Conservation (phyloP, 2,797 vertebrate genomes). For the Rhyacichthys aspro region DNA sequence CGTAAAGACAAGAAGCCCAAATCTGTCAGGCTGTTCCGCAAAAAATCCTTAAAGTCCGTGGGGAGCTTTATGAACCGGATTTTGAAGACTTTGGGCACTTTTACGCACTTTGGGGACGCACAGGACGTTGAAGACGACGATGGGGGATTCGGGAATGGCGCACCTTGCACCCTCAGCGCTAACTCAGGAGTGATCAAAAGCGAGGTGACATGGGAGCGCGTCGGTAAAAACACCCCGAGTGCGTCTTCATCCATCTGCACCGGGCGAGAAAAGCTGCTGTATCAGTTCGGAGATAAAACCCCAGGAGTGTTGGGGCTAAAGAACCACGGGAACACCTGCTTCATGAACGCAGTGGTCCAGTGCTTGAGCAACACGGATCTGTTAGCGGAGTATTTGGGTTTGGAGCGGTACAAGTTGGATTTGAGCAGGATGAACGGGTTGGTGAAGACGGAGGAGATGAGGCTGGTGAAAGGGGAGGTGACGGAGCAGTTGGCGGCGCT, state of each 20-base stretch:
- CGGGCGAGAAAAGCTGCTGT: constrained; percentile 69
- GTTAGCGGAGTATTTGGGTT: constrained; percentile 90
- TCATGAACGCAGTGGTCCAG: constrained; percentile 97
- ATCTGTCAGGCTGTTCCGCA: constrained; percentile 75
- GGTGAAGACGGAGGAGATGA: constrained; percentile 41
- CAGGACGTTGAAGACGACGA: constrained; percentile 83
- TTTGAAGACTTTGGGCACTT: constrained; percentile 85
- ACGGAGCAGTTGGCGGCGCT: constrained; percentile 89
- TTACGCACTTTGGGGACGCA: constrained; percentile 76
- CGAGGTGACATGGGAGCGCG: constrained; percentile 39
- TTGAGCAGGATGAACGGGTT: constrained; percentile 48
- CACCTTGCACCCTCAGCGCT: constrained; percentile 75
- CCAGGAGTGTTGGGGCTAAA: constrained; percentile 91
- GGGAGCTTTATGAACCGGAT: constrained; percentile 83
- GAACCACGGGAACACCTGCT: constrained; percentile 97
- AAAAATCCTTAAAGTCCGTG: constrained; percentile 80
- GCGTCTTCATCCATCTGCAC: constrained; percentile 60
- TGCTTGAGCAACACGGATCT: constrained; percentile 95
- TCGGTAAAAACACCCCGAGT: constrained; percentile 52
- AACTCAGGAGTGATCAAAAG: constrained; percentile 57
- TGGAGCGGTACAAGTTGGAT: constrained; percentile 81
- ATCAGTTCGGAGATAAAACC: constrained; percentile 76
- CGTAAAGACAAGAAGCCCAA: constrained; percentile 73
- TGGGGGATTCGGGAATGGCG: constrained; percentile 80
- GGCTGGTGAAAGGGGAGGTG: constrained; percentile 80